Base-by-base conservation (phyloP, 2,888 invertebrate species). In the Caenorhabditis drosophilae region DNA sequence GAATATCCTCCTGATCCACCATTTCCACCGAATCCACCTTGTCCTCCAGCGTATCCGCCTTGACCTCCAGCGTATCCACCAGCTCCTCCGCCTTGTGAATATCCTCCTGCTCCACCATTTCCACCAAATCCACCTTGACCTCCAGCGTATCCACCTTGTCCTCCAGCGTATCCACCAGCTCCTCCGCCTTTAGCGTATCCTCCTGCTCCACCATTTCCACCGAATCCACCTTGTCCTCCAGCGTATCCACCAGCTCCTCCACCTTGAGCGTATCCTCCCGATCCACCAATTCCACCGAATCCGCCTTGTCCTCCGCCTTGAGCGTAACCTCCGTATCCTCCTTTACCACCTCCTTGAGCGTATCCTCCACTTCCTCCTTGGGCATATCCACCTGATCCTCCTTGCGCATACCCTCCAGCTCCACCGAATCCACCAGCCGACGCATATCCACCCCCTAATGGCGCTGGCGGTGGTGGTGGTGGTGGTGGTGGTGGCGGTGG, bases 131-230 rank as follows among this genome's bases (percentile, higher is more conserved):
- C 59, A 25, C 60, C 60, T 34, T 45, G 53, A 38, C 47, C 53
- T 60, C 61, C 61, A 16, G 55, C 54, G 51, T 55, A 54, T 41
- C 55, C 55, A 35, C 55, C 55, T 26, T 45, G 53, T 23, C 44
- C 23, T 23, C 49, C 42, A 40, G 26, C 40, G 34, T 23, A 18
- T 46, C 51, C 46, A 44, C 50, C 48, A 35, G 36, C 18, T 36
- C 50, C 57, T 57, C 50, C 42, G 36, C 40, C 27, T 44, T 49
- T 49, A 42, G 44, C 50, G 40, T 45, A 49, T 49, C 56, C 56
- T 57, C 56, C 50, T 34, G 36, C 42, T 20, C 31, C 41, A 22
- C 22, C 41, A 22, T 45, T 46, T 46, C 54, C 46, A 46, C 38
- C 55, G 42, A 47, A 54, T 48, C 55, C 55, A 41, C 46, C 42